phyloP scores from a whole-genome alignment of 2,797 vertebrate genomes.

The Rallus crepitans region DNA sequence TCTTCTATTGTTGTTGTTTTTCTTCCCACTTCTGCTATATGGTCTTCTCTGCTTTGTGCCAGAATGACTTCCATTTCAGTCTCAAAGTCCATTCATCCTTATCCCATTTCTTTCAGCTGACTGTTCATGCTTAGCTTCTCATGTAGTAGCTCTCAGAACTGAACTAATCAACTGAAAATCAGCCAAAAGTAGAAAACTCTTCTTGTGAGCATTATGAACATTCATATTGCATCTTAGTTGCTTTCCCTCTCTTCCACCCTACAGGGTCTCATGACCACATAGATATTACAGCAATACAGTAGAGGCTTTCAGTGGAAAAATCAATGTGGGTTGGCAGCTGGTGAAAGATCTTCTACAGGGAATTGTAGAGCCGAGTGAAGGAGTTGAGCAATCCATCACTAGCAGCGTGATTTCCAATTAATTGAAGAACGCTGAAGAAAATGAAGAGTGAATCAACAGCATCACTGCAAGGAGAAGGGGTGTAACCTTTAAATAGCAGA shows the following conservation, averaged over 20 bases:
- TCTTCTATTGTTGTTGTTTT: neutral
- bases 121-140: neutral
- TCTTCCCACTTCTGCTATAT: neutral
- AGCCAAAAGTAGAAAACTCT: neutral
- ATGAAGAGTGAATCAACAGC: slow-evolving; percentile 9
- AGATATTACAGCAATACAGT: neutral
- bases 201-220: neutral
- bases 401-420: neutral
- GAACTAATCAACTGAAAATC: neutral
- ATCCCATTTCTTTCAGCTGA: neutral
- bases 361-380: neutral
- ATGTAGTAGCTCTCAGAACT: neutral
- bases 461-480: neutral
- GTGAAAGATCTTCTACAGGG: neutral
- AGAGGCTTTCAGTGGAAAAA: slow-evolving; percentile 37
- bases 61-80: neutral
- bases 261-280: neutral
- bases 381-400: neutral
- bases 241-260: neutral
- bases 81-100: neutral
- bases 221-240: neutral
- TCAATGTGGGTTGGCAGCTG: slow-evolving; percentile 31
- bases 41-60: neutral
- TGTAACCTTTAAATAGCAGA: neutral
- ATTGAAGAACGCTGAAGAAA: neutral